Evolutionary conservation across 1,140 invertebrate genomes (phyloP).

Genomic region (Latrodectus geometricus): DNA sequence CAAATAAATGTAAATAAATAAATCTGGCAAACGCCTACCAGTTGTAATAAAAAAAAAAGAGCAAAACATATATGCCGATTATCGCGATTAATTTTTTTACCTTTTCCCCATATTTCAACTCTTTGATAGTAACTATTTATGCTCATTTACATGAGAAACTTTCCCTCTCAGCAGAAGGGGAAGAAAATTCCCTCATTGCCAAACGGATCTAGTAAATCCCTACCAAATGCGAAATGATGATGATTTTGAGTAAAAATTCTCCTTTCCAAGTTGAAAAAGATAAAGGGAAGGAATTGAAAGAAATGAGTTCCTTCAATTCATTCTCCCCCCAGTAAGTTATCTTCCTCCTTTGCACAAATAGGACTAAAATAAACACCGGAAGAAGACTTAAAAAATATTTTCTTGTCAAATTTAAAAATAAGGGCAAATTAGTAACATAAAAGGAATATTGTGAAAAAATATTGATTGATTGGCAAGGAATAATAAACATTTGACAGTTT

Average conservation of each 20-base stretch:
- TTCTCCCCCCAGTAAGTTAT: background rate
- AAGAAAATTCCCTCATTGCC: too few relatives aligned
- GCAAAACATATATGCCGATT: too few relatives aligned
- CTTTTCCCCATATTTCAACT: background rate
- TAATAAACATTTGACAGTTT: constrained; percentile 7
- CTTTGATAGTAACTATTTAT: background rate
- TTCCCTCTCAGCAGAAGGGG: background rate
- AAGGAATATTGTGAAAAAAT: background rate
- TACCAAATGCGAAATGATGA: background rate
- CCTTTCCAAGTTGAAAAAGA: background rate
- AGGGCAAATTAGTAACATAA: background rate
- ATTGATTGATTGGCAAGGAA: background rate
- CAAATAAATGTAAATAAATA: too few relatives aligned
- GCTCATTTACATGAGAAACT: background rate
- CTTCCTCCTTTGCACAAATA: background rate
- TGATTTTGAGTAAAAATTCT: background rate
- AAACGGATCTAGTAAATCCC: too few relatives aligned
- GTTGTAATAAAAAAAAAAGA: too few relatives aligned
- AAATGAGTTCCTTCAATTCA: background rate
- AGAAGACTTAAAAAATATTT: background rate
- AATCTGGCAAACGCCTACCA: too few relatives aligned
- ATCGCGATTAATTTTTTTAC: too few relatives aligned
- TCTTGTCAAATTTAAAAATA: background rate
- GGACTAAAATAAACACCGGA: background rate
- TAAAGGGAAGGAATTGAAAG: background rate